Evolutionary conservation across 2,888 invertebrate genomes (phyloP).

Genomic region (Minunthozetes semirufus): DNA sequence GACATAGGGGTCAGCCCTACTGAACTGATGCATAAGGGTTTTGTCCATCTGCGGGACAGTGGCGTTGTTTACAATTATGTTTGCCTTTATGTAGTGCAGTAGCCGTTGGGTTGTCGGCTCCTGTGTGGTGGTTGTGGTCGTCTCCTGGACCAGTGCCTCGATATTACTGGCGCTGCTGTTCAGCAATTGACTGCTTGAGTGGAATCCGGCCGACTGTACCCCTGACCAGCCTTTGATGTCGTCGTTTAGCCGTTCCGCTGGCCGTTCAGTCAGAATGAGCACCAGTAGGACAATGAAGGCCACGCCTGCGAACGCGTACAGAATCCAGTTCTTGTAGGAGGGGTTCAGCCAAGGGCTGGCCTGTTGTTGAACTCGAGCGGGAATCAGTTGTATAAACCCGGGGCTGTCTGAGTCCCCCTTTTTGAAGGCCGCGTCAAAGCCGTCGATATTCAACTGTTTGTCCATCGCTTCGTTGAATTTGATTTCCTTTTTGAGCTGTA

Average conservation of each 20-base stretch:
- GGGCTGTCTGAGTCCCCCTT: not conserved
- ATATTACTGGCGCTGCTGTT: too few relatives aligned
- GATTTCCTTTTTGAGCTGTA: not conserved
- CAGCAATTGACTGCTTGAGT: too few relatives aligned
- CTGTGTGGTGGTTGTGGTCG: not conserved
- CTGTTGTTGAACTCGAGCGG: not conserved
- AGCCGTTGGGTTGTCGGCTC: not conserved
- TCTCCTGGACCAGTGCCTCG: not conserved
- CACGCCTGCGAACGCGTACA: not conserved
- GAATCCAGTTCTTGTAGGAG: not conserved
- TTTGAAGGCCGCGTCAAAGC: not conserved
- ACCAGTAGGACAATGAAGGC: not conserved
- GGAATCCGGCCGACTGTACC: too few relatives aligned
- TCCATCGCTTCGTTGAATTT: conserved; percentile 1
- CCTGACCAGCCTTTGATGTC: too few relatives aligned
- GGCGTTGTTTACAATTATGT: not conserved
- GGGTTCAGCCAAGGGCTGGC: not conserved
- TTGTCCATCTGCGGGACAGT: not conserved
- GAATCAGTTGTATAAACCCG: not conserved
- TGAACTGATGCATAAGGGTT: not conserved
- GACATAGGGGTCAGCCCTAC: not conserved
- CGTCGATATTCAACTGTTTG: not conserved
- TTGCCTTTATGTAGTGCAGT: not conserved
- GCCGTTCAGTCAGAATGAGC: not conserved
- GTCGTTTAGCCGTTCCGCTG: not conserved